Base-by-base conservation (phyloP, 2,113 vertebrate genomes). In the Colinus virginianus region DNA sequence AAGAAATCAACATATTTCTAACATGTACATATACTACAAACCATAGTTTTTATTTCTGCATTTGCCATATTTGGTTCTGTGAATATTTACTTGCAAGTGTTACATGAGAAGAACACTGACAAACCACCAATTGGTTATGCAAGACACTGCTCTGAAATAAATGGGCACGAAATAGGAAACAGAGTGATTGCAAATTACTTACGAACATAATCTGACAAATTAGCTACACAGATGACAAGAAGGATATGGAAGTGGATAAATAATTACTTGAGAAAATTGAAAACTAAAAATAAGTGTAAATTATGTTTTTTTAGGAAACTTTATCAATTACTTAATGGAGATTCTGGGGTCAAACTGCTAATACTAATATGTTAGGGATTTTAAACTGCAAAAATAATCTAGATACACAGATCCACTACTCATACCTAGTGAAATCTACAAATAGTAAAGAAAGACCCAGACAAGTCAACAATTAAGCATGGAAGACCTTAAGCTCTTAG, bases 181-280 rank as follows among this genome's bases (percentile, higher is more conserved):
- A 80, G 28, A 64, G 36, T 90, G 90, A 97, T 93, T 95, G 83
- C 90, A 95, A 96, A 92, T 94, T 93, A 93, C 86, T 95, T 88
- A 63, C 3, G 21, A 94, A 71, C 77, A 77, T 91, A 94, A 92
- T 95, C 88, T 95, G 69, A 56, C 75, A 97, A 78, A 96, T 95
- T 90, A 96, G 75, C 78, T 76, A 91, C 69, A 86, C 58, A 94
- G 55, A 63, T 94, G 95, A 87, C 82, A 95, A 96, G 93, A 56
- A 95, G 93, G 83, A 96, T 86, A 71, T 61, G 85, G 70, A 97
- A 97, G 30, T 87, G 19, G 45, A 81, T 95, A 95, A 96, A 96
- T 45, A 96, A 89, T 86, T 93, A 93, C 84, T 91, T 18, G 1
- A 80, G 48, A 76, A 93, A 82, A 74, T 38, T 87, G 48, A 90